phyloP scores from a whole-genome alignment of 2,888 invertebrate species.

The Abrostola triplasia region DNA sequence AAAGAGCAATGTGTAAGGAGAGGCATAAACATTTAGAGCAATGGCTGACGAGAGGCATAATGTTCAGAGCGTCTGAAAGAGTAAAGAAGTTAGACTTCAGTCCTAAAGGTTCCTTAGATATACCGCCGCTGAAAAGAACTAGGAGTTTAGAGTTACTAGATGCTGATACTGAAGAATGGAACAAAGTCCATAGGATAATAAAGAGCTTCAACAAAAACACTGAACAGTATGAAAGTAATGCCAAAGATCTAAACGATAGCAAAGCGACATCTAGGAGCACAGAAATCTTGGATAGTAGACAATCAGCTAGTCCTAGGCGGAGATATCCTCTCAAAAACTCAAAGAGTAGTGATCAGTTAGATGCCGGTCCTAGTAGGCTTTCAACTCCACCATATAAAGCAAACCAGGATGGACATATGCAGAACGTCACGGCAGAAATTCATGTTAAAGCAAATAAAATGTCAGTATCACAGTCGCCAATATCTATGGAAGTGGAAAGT shows the following conservation, averaged over 20 bases:
- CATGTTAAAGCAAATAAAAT: conserved; percentile 81
- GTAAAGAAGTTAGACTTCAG: conserved; percentile 82
- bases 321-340: conserved; percentile 77
- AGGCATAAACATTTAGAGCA: conserved; percentile 91
- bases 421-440: conserved; percentile 84
- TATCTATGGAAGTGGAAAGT: conserved; percentile 73
- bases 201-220: conserved; percentile 78
- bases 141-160: conserved; percentile 91
- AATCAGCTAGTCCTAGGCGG: conserved; percentile 75
- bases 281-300: conserved; percentile 78
- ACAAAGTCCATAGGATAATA: conserved; percentile 76
- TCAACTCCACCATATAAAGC: conserved; percentile 70
- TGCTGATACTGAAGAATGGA: conserved; percentile 77
- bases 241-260: conserved; percentile 80
- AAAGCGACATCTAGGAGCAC: conserved; percentile 86
- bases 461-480: conserved; percentile 79
- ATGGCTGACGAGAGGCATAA: conserved; percentile 90
- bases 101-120: conserved; percentile 86
- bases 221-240: conserved; percentile 76
- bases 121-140: conserved; percentile 90
- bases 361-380: conserved; percentile 75
- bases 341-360: conserved; percentile 81
- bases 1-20: conserved; percentile 89
- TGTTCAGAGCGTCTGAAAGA: conserved; percentile 88
- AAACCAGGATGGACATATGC: conserved; percentile 64